Evolutionary conservation across 2,888 invertebrate species (phyloP).

Genomic region (Apotomis capreana): DNA sequence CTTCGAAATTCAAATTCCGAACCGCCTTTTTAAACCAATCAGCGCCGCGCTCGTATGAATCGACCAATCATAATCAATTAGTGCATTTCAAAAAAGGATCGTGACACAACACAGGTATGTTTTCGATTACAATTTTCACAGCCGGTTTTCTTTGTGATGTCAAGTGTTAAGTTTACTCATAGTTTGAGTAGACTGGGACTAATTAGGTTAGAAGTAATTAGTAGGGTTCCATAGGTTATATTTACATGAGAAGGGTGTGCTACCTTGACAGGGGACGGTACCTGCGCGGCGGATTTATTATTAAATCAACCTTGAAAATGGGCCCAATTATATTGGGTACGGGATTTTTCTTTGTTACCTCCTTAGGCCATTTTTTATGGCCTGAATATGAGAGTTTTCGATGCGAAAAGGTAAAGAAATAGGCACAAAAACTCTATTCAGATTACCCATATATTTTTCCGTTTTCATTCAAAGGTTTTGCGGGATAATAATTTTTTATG

Average conservation of each 20-base stretch:
- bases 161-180: not conserved
- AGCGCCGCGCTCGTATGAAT: constrained; percentile 31
- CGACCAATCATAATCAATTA: constrained; percentile 36
- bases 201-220: constrained; percentile 79
- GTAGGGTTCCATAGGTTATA: constrained; percentile 58
- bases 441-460: not conserved
- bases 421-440: not conserved
- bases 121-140: constrained; percentile 41
- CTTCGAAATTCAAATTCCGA: constrained; percentile 42
- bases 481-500: not conserved
- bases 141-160: not conserved
- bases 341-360: constrained; percentile 24
- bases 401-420: not conserved
- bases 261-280: constrained; percentile 39
- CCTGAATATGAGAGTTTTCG: constrained; percentile 10
- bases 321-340: constrained; percentile 17
- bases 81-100: constrained; percentile 39
- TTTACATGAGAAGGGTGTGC: constrained; percentile 49
- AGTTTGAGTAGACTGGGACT: constrained; percentile 54
- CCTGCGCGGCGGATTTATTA: constrained; percentile 33
- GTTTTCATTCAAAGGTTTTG: constrained; percentile 1
- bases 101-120: constrained; percentile 37
- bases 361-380: constrained; percentile 8
- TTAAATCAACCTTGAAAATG: constrained; percentile 37
- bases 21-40: constrained; percentile 42